phyloP scores from a whole-genome alignment of 2,113 vertebrate genomes.

The Pelodiscus sinensis region DNA sequence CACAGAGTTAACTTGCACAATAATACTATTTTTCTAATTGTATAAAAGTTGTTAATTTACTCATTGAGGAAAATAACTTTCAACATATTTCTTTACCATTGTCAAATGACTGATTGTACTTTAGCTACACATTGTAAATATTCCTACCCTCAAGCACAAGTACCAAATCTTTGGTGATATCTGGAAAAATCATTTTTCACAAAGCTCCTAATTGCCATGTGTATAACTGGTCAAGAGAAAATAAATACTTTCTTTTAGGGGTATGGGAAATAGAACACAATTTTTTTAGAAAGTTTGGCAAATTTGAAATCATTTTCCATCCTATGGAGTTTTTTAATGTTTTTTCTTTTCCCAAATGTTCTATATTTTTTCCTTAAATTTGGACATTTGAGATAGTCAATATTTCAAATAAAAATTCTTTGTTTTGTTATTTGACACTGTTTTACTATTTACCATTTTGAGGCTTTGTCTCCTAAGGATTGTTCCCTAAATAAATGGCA shows the following conservation, averaged over 20 bases:
- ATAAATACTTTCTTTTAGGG: neutral
- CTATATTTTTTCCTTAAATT: too few species aligned
- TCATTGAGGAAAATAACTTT: neutral
- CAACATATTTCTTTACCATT: neutral
- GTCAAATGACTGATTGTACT: neutral
- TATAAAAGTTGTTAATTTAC: neutral
- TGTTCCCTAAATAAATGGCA: neutral
- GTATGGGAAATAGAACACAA: slow-evolving; percentile 13
- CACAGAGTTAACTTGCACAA: neutral
- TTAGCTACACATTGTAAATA: neutral
- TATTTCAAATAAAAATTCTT: too few species aligned
- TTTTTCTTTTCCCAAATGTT: too few species aligned
- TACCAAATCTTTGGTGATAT: neutral
- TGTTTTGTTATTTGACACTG: too few species aligned
- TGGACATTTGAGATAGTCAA: too few species aligned
- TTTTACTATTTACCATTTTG: neutral
- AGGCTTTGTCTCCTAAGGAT: neutral
- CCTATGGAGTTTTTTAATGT: too few species aligned
- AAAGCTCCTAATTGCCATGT: neutral
- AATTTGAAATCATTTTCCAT: too few species aligned
- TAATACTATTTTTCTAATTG: neutral
- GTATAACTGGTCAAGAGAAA: neutral
- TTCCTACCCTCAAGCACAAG: neutral
- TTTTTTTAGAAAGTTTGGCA: neutral
- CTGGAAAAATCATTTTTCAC: neutral